phyloP scores from a whole-genome alignment of 2,888 invertebrate genomes.

The Acleris laterana region DNA sequence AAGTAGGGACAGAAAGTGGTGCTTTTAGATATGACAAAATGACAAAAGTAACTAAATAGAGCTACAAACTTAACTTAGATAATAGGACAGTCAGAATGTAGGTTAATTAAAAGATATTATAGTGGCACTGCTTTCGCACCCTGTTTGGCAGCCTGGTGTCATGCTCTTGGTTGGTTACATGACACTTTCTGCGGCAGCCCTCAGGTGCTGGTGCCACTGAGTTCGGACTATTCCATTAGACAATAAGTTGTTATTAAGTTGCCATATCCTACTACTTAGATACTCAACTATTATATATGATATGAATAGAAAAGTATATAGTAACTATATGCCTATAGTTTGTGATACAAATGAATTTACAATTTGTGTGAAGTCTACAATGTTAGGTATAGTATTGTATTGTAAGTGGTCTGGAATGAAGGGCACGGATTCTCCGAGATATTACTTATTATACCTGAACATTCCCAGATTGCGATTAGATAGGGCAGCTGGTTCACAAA shows the following conservation, averaged over 20 bases:
- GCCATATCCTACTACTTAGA: constrained; percentile 83
- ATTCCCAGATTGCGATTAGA: constrained; percentile 17
- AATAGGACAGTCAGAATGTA: neutral
- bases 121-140: no score
- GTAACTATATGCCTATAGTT: constrained; percentile 77
- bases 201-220: constrained; percentile 43
- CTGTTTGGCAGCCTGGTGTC: neutral
- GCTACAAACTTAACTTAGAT: no score
- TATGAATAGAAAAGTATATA: constrained; percentile 74
- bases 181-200: constrained; percentile 26
- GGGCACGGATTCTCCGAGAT: neutral
- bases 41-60: no score
- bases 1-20: no score
- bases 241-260: constrained; percentile 82
- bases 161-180: constrained; percentile 24
- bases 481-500: constrained; percentile 9
- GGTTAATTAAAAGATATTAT: no score
- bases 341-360: constrained; percentile 83
- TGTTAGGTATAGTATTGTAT: constrained; percentile 37
- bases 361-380: constrained; percentile 74
- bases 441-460: constrained; percentile 5
- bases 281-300: constrained; percentile 78
- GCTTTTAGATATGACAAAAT: no score
- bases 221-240: constrained; percentile 77
- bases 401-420: constrained; percentile 6